Evolutionary conservation across 2,888 invertebrate species (phyloP).

Genomic region (Sturmia bella): DNA sequence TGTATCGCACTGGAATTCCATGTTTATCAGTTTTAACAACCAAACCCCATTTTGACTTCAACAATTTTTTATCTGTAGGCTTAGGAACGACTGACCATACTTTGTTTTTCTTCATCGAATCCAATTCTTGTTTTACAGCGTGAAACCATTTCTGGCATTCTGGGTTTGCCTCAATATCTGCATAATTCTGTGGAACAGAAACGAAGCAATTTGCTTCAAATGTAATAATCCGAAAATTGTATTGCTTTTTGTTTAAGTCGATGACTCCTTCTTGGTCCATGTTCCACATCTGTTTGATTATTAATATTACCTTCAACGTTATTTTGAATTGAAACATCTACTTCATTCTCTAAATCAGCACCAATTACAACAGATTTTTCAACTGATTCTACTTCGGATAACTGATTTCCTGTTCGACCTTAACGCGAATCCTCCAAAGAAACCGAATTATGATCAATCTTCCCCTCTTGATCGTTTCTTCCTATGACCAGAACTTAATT

Average conservation of each 20-base stretch:
- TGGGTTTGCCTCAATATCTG: background rate
- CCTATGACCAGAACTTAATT: background rate
- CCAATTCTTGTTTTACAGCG: slow-evolving; percentile 9
- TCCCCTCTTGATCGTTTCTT: background rate
- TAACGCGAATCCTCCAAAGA: too few relatives aligned
- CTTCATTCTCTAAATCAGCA: too few relatives aligned
- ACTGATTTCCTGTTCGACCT: too few relatives aligned
- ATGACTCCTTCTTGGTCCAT: background rate
- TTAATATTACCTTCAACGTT: too few relatives aligned
- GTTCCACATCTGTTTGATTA: too few relatives aligned
- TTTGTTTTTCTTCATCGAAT: slow-evolving; percentile 21
- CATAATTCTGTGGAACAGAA: slow-evolving; percentile 15
- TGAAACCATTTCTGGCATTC: slow-evolving; percentile 2
- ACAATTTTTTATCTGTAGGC: background rate
- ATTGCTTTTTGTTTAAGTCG: background rate
- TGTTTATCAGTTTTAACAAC: slow-evolving; percentile 3
- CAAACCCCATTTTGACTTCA: slow-evolving; percentile 5
- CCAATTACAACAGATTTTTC: too few relatives aligned
- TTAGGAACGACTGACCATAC: background rate
- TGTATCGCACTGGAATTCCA: slow-evolving; percentile 16
- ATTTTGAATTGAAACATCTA: too few relatives aligned
- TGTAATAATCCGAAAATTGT: background rate
- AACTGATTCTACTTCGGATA: too few relatives aligned
- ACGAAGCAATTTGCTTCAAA: slow-evolving; percentile 1
- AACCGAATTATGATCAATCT: too few relatives aligned